Conservation (phyloP, 2,888 invertebrate genomes). For the Priocnemis perturbator region DNA sequence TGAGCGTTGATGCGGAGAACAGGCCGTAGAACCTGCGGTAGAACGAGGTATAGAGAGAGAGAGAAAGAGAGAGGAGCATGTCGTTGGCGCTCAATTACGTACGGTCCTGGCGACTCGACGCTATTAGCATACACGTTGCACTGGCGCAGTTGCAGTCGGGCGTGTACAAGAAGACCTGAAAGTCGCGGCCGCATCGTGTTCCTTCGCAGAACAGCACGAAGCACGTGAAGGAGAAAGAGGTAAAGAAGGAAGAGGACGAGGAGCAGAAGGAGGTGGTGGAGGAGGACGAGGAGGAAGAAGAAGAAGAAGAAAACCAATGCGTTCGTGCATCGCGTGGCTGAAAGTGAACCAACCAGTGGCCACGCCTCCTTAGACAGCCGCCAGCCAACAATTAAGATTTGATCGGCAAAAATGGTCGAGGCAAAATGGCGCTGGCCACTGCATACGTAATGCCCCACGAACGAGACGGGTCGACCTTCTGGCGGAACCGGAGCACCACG, state of each 20-base stretch:
- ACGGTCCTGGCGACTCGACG: constrained; percentile 33
- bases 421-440: constrained; percentile 74
- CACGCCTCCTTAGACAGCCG: constrained; percentile 75
- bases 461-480: constrained; percentile 46
- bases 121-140: constrained; percentile 63
- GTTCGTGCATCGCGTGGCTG: constrained; percentile 74
- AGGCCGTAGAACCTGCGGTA: no score
- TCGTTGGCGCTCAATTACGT: constrained; percentile 38
- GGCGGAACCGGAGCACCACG: constrained; percentile 45
- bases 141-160: constrained; percentile 42
- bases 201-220: constrained; percentile 12
- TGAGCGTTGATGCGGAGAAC: no score
- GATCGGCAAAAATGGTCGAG: constrained; percentile 76
- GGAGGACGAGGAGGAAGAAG: constrained; percentile 29
- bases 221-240: constrained; percentile 1
- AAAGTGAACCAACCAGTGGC: constrained; percentile 71
- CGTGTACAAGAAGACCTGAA: constrained; percentile 32
- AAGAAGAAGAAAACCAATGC: constrained; percentile 65
- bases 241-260: neutral
- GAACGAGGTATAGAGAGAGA: constrained; percentile 1
- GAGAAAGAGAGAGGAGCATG: no score
- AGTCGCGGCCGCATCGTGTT: constrained; percentile 41
- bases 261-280: neutral
- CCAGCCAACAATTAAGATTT: constrained; percentile 76
- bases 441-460: constrained; percentile 71